A percentile compares a stretch with the other conserved stretches of the same genome.
Evolutionary conservation across 2,888 invertebrate genomes (phyloP).

Genomic region (Oeneis ivallda): DNA sequence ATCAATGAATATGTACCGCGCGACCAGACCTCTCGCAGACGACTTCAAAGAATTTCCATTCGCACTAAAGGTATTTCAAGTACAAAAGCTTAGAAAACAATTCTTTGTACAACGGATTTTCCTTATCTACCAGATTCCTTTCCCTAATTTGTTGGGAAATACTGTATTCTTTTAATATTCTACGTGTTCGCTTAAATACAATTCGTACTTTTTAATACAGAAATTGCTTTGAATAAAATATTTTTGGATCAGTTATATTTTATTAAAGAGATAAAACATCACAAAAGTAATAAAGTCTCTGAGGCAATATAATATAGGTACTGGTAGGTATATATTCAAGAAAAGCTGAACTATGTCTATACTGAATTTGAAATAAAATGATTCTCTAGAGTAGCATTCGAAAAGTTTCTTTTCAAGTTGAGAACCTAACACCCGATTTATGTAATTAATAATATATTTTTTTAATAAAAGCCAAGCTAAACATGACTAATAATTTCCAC

Average conservation of each 20-base stretch:
- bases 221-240: too few relatives aligned
- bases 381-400: not conserved
- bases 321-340: too few relatives aligned
- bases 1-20: constrained; percentile 51
- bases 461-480: too few relatives aligned
- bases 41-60: constrained; percentile 42
- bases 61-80: not conserved
- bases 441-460: too few relatives aligned
- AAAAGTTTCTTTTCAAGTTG: not conserved
- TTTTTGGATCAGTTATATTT: not conserved
- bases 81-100: not conserved
- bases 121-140: not conserved
- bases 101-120: not conserved
- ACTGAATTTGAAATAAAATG: not conserved
- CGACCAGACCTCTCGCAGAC: constrained; percentile 40
- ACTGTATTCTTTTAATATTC: too few relatives aligned
- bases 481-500: too few relatives aligned
- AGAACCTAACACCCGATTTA: too few relatives aligned
- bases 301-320: not conserved
- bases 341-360: not conserved
- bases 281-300: not conserved
- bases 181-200: too few relatives aligned
- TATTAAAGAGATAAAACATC: not conserved
- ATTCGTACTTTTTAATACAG: too few relatives aligned
- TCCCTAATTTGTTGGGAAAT: not conserved